These are phyloP conservation scores for Cryptophagus acutangulus DNA, from an alignment of 2,888 invertebrate species.

Conservation along the genomic window DNA sequence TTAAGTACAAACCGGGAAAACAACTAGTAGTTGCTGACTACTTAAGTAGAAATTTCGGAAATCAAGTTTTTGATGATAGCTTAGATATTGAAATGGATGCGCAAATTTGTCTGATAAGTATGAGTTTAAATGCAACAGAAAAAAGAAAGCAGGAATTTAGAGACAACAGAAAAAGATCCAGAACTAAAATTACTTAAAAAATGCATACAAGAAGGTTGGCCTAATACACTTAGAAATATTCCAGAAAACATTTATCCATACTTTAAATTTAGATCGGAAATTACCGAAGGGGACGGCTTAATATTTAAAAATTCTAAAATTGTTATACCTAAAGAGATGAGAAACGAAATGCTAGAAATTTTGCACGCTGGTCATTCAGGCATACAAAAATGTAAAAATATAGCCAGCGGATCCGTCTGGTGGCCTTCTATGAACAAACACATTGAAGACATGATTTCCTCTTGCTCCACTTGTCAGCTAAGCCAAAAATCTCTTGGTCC, in stretches of 20 bases:
- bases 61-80: conserved; percentile 12
- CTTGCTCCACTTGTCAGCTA: not conserved
- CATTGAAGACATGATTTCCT: conserved; percentile 8
- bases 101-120: conserved; percentile 13
- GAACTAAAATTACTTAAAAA: conserved; percentile 8
- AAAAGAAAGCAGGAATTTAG: conserved; percentile 3
- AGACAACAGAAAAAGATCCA: conserved; percentile 4
- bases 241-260: conserved; percentile 10
- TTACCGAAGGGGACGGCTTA: conserved; percentile 8
- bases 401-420: conserved; percentile 3
- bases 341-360: conserved; percentile 6
- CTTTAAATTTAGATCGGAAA: conserved; percentile 13
- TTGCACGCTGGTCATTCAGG: conserved; percentile 9
- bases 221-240: conserved; percentile 6
- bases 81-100: conserved; percentile 16
- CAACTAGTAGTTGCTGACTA: conserved; percentile 7
- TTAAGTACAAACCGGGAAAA: conserved; percentile 15
- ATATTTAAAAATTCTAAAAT: conserved; percentile 3
- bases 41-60: conserved; percentile 7
- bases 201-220: conserved; percentile 8
- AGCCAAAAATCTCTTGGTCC: conserved; percentile 3
- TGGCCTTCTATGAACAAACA: conserved; percentile 13
- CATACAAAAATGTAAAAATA: conserved; percentile 11
- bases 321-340: conserved; percentile 7
- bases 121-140: conserved; percentile 2